Evolutionary conservation across 2,113 vertebrate genomes (phyloP).

Genomic region (Pitta sordida): DNA sequence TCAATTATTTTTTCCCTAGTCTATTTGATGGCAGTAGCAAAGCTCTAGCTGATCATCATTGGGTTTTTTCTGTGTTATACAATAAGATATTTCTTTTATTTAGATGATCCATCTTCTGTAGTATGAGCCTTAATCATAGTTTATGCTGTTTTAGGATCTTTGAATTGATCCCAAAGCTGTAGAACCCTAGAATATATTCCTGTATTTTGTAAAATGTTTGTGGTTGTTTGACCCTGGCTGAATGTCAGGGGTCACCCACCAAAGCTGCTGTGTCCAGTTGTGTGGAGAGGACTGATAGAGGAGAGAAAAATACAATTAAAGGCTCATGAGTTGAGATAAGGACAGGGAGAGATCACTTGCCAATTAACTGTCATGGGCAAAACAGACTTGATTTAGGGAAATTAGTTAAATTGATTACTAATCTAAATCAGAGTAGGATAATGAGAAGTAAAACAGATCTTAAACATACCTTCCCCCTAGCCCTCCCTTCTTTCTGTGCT

Average conservation of each 20-base stretch:
- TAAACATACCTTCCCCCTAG: neutral
- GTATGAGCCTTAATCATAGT: neutral
- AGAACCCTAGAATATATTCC: neutral
- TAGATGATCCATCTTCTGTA: neutral
- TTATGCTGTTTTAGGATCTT: neutral
- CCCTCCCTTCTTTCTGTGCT: neutral
- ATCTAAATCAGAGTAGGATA: neutral
- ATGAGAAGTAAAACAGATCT: neutral
- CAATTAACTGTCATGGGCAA: neutral
- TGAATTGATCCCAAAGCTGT: neutral
- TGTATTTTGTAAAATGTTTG: neutral
- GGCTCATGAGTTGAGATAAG: neutral
- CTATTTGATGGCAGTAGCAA: neutral
- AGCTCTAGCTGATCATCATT: neutral
- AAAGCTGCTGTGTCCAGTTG: too few species aligned
- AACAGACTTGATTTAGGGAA: neutral
- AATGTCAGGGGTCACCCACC: neutral
- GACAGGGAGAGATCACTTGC: neutral
- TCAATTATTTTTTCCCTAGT: neutral
- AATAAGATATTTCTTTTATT: neutral
- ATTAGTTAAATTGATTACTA: neutral
- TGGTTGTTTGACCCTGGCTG: neutral
- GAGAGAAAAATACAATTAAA: neutral
- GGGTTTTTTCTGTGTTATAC: neutral
- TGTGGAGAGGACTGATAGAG: too few species aligned